Base-by-base conservation (phyloP, 2,797 vertebrate genomes). In the Catostomus latipinnis region DNA sequence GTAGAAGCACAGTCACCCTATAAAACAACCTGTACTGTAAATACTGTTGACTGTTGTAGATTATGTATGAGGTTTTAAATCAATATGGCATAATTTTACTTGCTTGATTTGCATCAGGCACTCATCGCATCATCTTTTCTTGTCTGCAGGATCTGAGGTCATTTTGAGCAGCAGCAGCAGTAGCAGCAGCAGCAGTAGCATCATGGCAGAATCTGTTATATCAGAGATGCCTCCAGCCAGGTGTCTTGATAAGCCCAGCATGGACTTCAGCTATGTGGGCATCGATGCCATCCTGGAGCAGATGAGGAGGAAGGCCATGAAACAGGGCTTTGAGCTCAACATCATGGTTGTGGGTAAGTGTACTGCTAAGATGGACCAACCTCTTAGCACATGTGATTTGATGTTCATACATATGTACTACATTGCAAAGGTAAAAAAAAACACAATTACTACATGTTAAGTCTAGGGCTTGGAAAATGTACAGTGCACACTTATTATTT, bases 271-370 rank as follows among this genome's bases (percentile, higher is more conserved):
- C 86, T 99, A 99, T 0, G 97, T 99, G 90, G 98, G 97, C 49
- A 99, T 99, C 0, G 98, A 99, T 0, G 96, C 98, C 87, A 98
- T 99, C 88, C 93, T 99, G 86, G 97, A 99, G 88, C 98, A 99
- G 93, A 98, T 99, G 97, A 95, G 96, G 87, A 92, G 97, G 87
- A 99, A 99, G 91, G 97, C 97, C 83, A 99, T 99, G 98, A 99
- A 99, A 86, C 97, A 98, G 88, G 97, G 98, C 0, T 98, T 99
- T 0, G 97, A 98, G 88, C 96, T 99, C 88, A 99, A 99, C 93
- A 98, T 99, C 86, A 99, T 99, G 97, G 97, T 99, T 1, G 97
- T 99, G 11, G 98, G 98, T 99, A 90, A 96, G 97, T 92, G 34
- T 34, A 22, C 22, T 22, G 22, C 22, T 22, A 22, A 22, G 22